Evolutionary conservation across 2,888 invertebrate genomes (phyloP).

Genomic region (Drosophila putrida): DNA sequence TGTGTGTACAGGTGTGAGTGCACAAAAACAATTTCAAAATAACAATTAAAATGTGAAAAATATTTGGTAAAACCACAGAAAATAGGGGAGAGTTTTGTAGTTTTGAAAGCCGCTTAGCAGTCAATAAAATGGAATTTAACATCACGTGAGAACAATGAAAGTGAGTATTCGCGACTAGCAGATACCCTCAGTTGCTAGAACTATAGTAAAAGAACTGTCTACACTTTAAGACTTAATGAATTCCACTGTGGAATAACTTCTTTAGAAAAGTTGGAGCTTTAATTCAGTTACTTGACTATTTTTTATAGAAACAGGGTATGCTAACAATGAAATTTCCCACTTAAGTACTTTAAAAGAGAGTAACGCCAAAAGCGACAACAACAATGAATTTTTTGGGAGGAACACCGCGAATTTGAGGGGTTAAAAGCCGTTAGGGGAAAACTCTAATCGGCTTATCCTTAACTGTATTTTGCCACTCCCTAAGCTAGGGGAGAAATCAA

Average conservation of each 20-base stretch:
- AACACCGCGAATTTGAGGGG: slow-evolving; percentile 8
- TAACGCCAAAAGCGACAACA: background rate
- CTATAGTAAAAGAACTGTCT: background rate
- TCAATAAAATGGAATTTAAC: slow-evolving; percentile 62
- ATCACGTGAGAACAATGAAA: slow-evolving; percentile 26
- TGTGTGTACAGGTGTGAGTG: background rate
- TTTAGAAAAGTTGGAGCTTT: background rate
- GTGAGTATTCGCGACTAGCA: background rate
- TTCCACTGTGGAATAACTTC: no score
- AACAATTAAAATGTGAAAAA: slow-evolving; percentile 40
- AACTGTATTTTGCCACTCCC: slow-evolving; percentile 8
- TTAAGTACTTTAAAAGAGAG: no score
- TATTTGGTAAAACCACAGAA: slow-evolving; percentile 19
- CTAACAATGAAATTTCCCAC: background rate
- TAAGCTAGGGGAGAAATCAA: background rate
- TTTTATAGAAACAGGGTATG: background rate
- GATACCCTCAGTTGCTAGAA: background rate
- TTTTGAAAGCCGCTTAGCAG: slow-evolving; percentile 50
- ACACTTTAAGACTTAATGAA: no score
- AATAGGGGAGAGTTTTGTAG: background rate
- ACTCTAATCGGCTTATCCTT: slow-evolving; percentile 34
- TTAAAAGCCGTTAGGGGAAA: slow-evolving; percentile 15
- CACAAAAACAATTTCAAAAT: slow-evolving; percentile 20
- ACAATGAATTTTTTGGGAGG: background rate
- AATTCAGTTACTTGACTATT: no score